Percentiles rank a stretch among this genome's conserved stretches.
Conservation (phyloP, 2,797 vertebrate species). For the Sylvia borin region DNA sequence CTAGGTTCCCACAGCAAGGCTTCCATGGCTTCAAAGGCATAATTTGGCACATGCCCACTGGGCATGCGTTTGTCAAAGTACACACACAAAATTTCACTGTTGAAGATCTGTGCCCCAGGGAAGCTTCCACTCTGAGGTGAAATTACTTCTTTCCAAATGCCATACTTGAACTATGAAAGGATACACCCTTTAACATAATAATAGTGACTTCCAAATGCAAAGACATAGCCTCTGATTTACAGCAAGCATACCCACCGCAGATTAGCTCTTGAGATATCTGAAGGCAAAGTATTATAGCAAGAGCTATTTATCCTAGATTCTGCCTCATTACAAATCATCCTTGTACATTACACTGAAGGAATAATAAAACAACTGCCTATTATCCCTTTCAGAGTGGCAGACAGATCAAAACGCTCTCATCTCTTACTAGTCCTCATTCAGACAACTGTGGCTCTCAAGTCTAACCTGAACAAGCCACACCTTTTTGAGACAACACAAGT, state of each 20-base stretch:
- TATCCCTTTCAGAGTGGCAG: not conserved
- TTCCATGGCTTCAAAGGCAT: slow-evolving; percentile 60
- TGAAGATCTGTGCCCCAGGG: slow-evolving; percentile 51
- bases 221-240: slow-evolving; percentile 54
- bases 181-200: slow-evolving; percentile 58
- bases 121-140: slow-evolving; percentile 58
- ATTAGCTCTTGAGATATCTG: slow-evolving; percentile 42
- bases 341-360: slow-evolving; percentile 4
- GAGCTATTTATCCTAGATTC: slow-evolving; percentile 32
- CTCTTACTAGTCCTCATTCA: not conserved
- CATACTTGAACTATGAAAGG: slow-evolving; percentile 39
- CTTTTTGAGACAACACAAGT: not conserved
- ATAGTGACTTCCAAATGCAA: slow-evolving; percentile 50
- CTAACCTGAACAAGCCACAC: not conserved
- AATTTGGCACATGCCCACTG: slow-evolving; percentile 53
- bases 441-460: not conserved
- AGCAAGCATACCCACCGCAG: slow-evolving; percentile 26
- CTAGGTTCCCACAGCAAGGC: slow-evolving; percentile 62
- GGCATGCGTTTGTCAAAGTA: slow-evolving; percentile 58
- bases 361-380: slow-evolving; percentile 40
- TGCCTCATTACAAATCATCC: slow-evolving; percentile 45
- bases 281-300: slow-evolving; percentile 35
- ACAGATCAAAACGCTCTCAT: not conserved
- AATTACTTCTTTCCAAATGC: slow-evolving; percentile 63
- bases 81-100: slow-evolving; percentile 34